Conservation (phyloP, 1,140 invertebrate genomes). For the Homarus americanus region DNA sequence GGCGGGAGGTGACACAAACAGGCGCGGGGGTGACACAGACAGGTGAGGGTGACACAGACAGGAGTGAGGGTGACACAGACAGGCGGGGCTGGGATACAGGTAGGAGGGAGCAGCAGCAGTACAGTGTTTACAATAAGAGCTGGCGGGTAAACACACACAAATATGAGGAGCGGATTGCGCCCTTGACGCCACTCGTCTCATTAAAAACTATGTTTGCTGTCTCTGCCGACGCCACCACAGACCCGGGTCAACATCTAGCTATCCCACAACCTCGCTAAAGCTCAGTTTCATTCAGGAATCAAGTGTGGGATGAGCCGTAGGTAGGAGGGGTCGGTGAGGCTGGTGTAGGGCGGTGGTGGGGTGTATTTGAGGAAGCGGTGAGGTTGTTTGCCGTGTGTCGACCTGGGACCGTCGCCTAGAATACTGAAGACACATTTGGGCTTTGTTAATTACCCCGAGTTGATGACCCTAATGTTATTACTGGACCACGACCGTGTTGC, state of each 20-base stretch:
- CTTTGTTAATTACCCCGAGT: conserved; percentile 45
- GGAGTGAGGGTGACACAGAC: too few relatives aligned
- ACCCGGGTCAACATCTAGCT: background rate
- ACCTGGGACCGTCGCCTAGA: conserved; percentile 8
- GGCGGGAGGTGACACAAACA: too few relatives aligned
- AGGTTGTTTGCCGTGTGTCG: conserved; percentile 1
- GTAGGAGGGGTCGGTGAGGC: background rate
- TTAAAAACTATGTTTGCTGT: conserved; percentile 55
- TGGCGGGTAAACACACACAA: background rate
- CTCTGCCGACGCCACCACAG: background rate
- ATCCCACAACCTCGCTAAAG: background rate
- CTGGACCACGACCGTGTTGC: too few relatives aligned
- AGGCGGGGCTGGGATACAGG: too few relatives aligned
- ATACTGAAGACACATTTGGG: conserved; percentile 37
- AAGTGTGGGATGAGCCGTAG: background rate
- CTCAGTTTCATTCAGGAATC: background rate
- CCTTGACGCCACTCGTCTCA: conserved; percentile 23
- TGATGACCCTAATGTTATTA: background rate
- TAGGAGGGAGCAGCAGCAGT: too few relatives aligned
- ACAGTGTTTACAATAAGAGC: background rate
- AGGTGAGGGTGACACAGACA: too few relatives aligned
- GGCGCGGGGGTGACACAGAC: too few relatives aligned
- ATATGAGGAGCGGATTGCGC: conserved; percentile 24
- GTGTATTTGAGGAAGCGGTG: background rate
- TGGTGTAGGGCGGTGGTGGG: background rate